A percentile compares a stretch with the other conserved stretches of the same genome.
phyloP scores from a whole-genome alignment of 1,140 invertebrate species.

The Lucilia cuprina region DNA sequence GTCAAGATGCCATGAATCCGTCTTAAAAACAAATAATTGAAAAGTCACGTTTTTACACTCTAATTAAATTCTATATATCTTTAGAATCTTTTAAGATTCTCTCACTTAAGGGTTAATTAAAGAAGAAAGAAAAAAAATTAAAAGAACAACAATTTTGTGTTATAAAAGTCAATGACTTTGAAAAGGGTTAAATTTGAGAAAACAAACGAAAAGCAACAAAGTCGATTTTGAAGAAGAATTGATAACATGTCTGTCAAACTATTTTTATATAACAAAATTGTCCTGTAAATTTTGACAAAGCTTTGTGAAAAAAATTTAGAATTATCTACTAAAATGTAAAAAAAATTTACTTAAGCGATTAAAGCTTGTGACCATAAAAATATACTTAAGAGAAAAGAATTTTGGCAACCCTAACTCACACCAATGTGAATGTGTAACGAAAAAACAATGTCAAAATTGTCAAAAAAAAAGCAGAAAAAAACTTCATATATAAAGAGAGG shows the following conservation, averaged over 20 bases:
- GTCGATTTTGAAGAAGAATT: too few relatives aligned
- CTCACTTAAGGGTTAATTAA: neutral
- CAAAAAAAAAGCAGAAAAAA: neutral
- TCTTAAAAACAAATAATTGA: neutral
- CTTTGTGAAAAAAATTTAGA: too few relatives aligned
- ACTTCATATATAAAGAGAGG: neutral
- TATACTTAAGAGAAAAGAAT: neutral
- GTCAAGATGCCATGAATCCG: too few relatives aligned
- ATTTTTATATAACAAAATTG: too few relatives aligned
- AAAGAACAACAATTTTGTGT: neutral
- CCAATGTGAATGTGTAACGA: neutral
- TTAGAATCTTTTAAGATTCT: neutral
- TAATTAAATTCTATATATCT: too few relatives aligned
- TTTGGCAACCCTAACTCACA: neutral
- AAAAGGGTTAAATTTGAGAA: neutral
- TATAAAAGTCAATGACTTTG: constrained; percentile 11
- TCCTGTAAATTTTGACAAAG: too few relatives aligned
- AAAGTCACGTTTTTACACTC: neutral
- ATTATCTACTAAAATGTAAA: too few relatives aligned
- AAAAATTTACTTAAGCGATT: too few relatives aligned
- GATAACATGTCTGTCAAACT: too few relatives aligned
- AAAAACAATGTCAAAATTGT: constrained; percentile 29
- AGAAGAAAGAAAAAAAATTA: neutral
- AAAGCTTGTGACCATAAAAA: too few relatives aligned
- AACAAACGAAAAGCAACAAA: neutral